Conservation (phyloP, 64 coral and sea anemone genomes). For the Astreopora myriophthalma region DNA sequence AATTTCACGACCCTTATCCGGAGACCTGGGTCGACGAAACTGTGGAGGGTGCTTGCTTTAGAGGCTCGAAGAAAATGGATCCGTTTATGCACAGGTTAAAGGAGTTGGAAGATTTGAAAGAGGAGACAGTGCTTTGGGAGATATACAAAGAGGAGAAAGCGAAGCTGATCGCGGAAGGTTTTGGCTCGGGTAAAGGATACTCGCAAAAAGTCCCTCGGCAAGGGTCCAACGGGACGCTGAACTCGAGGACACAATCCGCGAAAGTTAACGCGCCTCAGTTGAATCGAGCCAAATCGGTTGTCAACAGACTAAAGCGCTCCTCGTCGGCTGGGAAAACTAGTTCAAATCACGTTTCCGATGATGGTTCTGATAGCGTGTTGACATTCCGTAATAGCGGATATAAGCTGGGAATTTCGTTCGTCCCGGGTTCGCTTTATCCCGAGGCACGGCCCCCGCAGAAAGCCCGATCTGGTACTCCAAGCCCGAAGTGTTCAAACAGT, state of each 20-base stretch:
- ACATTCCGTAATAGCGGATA: conserved; percentile 92
- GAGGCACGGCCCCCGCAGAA: conserved; percentile 46
- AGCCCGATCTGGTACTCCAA: background rate
- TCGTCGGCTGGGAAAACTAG: conserved; percentile 62
- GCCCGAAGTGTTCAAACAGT: background rate
- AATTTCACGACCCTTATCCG: conserved; percentile 89
- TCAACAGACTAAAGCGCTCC: conserved; percentile 64
- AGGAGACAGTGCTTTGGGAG: conserved; percentile 81
- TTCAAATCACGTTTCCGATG: conserved; percentile 38
- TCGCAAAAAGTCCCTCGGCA: conserved; percentile 15
- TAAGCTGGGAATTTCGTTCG: conserved; percentile 65
- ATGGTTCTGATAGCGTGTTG: conserved; percentile 52
- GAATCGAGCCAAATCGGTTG: conserved; percentile 59
- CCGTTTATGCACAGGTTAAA: conserved; percentile 86
- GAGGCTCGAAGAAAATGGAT: conserved; percentile 81
- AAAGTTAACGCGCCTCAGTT: conserved; percentile 15
- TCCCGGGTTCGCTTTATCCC: conserved; percentile 82
- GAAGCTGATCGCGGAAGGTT: background rate
- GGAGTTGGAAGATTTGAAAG: conserved; percentile 76
- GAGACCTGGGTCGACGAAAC: conserved; percentile 86
- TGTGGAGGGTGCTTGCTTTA: conserved; percentile 74
- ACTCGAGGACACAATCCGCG: conserved; percentile 34
- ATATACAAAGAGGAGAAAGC: conserved; percentile 75
- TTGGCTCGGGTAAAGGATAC: background rate
- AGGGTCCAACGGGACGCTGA: background rate